Base-by-base conservation (phyloP, 2,888 invertebrate genomes). In the Empis stercorea region DNA sequence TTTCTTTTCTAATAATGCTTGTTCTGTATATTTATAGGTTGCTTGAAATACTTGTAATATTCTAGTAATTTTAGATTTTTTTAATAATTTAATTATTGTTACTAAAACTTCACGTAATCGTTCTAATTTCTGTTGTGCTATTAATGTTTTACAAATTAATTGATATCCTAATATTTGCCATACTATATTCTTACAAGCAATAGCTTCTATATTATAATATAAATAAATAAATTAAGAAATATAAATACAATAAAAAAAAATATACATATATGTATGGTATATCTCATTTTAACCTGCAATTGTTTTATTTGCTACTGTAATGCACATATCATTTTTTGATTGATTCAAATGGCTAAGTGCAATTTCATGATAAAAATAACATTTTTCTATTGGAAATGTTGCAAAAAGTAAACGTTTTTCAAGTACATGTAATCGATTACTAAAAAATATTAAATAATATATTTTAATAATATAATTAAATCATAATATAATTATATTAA, bases 81-180 rank as follows among this genome's bases (percentile, higher is more conserved):
- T 45, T n/a, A 61, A 60, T 43, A 63, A 51, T 0, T 16, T 20
- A 13, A 51, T 54, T n/a, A 62, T 61, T 6, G 50, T 54, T 3
- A 57, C 57, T 3, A 65, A 51, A 0, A 56, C 58, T 6, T 62
- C 62, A n/a, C 56, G 56, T 45, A 59, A 57, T 1, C 59, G 59
- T 44, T 65, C 65, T 16, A 59, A 57, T 47, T 64, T 65, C 37
- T 59, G 59, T 3, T 63, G 56, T 1, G 60, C 52, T 1, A 63
- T 61, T 46, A 64, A 60, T 3, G 63, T 57, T 44, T 64, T 64
- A 27, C 59, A 59, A 45, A 59, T 55, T 10, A 61, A 13, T 56
- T 65, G 56, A 2, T 57, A 54, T 43, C 59, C 56, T 0, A 64
- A 51, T n/a, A 65, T 61, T 17, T 56, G 54, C 65, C 65, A 65